Evolutionary conservation across 2,888 invertebrate species (phyloP).

Genomic region (Ectemnius continuus): DNA sequence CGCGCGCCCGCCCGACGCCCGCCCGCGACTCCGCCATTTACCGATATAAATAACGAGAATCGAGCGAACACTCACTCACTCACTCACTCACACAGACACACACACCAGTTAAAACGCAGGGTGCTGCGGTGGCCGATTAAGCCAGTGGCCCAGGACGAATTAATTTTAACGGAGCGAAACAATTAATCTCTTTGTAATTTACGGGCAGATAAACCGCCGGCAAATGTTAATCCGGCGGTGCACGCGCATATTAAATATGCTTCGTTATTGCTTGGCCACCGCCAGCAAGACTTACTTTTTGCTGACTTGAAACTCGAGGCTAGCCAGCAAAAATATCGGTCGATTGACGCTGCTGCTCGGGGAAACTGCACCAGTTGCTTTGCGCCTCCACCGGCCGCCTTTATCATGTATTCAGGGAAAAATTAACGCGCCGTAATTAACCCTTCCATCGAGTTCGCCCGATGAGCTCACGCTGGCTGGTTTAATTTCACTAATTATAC

Average conservation of each 20-base stretch:
- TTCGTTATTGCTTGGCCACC: too few relatives aligned
- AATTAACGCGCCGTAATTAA: slow-evolving; percentile 50
- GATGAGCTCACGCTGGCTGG: slow-evolving; percentile 37
- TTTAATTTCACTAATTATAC: slow-evolving; percentile 56
- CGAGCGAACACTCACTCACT: neutral
- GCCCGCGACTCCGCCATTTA: slow-evolving; percentile 27
- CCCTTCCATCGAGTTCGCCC: slow-evolving; percentile 36
- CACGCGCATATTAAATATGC: too few relatives aligned
- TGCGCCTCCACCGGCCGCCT: neutral
- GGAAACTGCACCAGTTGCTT: neutral
- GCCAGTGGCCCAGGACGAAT: neutral
- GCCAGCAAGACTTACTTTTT: too few relatives aligned
- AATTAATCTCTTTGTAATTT: slow-evolving; percentile 5
- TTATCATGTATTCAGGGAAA: slow-evolving; percentile 50
- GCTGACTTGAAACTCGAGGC: too few relatives aligned
- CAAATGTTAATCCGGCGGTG: neutral
- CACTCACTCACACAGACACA: too few relatives aligned
- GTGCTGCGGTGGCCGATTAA: neutral
- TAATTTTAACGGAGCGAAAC: neutral
- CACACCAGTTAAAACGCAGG: neutral
- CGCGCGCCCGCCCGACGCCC: too few relatives aligned
- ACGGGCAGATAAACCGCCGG: neutral
- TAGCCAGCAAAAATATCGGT: too few relatives aligned
- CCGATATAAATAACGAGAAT: slow-evolving; percentile 31
- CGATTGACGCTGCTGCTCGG: too few relatives aligned